These are phyloP conservation scores for Botia almorhae DNA, from an alignment of 2,797 vertebrate genomes.

Conservation along the genomic window DNA sequence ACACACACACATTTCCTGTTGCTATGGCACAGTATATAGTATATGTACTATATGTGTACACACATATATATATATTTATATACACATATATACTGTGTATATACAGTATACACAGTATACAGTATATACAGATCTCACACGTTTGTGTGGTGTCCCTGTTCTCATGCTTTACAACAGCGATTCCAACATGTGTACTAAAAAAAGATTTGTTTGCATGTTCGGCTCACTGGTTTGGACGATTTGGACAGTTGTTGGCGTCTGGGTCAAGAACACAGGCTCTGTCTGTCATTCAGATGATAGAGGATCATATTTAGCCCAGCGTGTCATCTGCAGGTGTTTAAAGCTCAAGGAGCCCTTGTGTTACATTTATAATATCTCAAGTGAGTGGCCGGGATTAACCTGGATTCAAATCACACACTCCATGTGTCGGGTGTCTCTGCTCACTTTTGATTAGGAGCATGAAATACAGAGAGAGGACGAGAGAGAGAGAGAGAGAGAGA, in stretches of 20 bases:
- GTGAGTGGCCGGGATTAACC: slow-evolving; percentile 49
- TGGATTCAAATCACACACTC: slow-evolving; percentile 36
- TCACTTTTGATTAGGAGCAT: slow-evolving; percentile 28
- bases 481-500: slow-evolving; percentile 7
- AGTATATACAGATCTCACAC: too few species aligned
- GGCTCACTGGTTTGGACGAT: background rate
- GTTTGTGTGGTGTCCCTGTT: background rate
- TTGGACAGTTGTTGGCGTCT: background rate
- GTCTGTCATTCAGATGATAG: background rate
- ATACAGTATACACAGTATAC: too few species aligned
- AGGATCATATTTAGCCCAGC: background rate
- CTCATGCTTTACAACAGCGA: background rate
- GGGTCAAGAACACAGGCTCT: background rate
- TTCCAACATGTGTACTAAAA: background rate
- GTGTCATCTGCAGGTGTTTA: background rate
- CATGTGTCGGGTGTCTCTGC: slow-evolving; percentile 28
- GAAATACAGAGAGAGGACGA: background rate
- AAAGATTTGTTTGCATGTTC: background rate
- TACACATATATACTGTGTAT: too few species aligned
- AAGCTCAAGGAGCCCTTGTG: background rate
- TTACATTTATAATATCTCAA: slow-evolving; percentile 48
- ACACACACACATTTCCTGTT: too few species aligned
- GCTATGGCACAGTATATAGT: too few species aligned
- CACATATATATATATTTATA: too few species aligned
- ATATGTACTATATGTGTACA: too few species aligned